Base-by-base conservation (phyloP, 1,140 invertebrate species). In the Heliconius melpomene region DNA sequence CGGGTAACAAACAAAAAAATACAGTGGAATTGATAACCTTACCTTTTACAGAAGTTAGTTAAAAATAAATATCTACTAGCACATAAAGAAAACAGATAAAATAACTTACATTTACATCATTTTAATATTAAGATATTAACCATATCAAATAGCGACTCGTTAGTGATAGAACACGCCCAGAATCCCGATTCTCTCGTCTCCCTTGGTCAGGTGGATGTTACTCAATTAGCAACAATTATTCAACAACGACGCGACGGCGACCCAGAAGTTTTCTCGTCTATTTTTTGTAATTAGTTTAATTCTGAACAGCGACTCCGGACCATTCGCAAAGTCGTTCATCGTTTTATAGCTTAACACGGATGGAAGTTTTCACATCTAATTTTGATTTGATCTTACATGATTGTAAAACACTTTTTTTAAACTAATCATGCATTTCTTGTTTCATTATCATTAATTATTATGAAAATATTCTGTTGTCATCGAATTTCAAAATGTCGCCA, bases 221-320 rank as follows among this genome's bases (percentile, higher is more conserved):
- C 87, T 91, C 86, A 88, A 90, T 91, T 90, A 83, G 73, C 72
- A 83, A 79, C 82, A 83, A 77, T 83, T 81, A 83, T 75, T 81
- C 79, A 81, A 90, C 82, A 84, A 84, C 83, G 85, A 85, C 81
- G 82, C 88, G 80, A 87, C 84, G 83, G 83, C 75, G 86, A 85
- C 89, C 88, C 87, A 84, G 88, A 88, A 90, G 83, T 89, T 88
- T 89, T 79, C 83, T 84, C 81, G 85, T 88, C 88, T 90, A 91
- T 90, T 90, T 88, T 72, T 36, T 84, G 84, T 89, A 90, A 90
- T 89, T 89, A 89, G 89, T 89, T 91, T 90, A 90, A 87, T 29
- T 89, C 36, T 11, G 77, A 76, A 32, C 75, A 38, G 70, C 54
- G 76, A 81, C 75, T 78, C 74, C 57, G 38, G 50, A 7, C 23